A percentile compares a stretch with the other conserved stretches of the same genome.
phyloP scores from a whole-genome alignment of 2,797 vertebrate genomes.

The Cirrhinus molitorella region DNA sequence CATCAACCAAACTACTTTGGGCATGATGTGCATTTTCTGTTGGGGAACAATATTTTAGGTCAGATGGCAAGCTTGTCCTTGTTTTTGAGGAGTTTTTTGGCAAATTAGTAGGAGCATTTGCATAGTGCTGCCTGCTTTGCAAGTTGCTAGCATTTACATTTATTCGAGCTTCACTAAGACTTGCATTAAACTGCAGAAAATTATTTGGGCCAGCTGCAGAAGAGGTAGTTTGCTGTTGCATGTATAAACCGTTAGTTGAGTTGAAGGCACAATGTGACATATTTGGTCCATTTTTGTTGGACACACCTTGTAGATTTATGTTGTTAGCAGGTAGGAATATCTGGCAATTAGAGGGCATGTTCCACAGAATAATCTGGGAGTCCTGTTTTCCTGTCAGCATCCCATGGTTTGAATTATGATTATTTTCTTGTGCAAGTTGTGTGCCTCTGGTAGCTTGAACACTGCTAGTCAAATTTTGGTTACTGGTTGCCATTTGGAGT shows the following conservation, averaged over 20 bases:
- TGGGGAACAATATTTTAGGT: neutral
- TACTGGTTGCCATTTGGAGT: neutral
- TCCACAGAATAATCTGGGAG: neutral
- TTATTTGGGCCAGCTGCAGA: neutral
- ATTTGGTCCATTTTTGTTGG: neutral
- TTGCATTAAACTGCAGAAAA: neutral
- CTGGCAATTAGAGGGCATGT: conserved; percentile 8
- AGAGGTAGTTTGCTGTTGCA: neutral
- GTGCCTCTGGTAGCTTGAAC: conserved; percentile 2
- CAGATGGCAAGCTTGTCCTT: neutral
- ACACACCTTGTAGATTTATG: neutral
- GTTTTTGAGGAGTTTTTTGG: neutral
- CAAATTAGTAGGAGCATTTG: neutral
- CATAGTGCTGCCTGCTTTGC: neutral
- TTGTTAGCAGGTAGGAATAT: conserved; percentile 12
- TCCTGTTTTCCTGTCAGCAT: neutral
- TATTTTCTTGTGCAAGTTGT: neutral
- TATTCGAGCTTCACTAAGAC: neutral
- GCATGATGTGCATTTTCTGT: neutral
- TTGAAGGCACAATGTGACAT: neutral
- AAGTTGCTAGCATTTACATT: neutral
- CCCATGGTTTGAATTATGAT: neutral
- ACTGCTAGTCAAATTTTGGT: neutral
- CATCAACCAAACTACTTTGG: neutral
- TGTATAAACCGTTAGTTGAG: neutral